A percentile compares a stretch with the other conserved stretches of the same genome.
Conservation (phyloP, 1,140 invertebrate genomes). For the Tetraneura akinire region DNA sequence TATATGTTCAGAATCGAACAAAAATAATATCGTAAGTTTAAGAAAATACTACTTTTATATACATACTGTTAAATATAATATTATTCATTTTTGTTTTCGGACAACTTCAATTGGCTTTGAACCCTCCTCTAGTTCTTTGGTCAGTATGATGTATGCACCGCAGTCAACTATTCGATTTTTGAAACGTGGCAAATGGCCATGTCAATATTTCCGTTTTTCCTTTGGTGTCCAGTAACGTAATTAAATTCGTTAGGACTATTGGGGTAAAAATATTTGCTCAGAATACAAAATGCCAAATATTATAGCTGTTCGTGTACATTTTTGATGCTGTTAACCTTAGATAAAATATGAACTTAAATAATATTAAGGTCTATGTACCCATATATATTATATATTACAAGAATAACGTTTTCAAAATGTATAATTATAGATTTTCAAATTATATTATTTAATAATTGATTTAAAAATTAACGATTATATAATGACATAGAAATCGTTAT, state of each 20-base stretch:
- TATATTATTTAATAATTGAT: too few species aligned
- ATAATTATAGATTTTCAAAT: too few species aligned
- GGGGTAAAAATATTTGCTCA: constrained; percentile 25
- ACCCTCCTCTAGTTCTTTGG: constrained; percentile 24
- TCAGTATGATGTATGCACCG: constrained; percentile 45
- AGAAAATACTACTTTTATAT: not conserved
- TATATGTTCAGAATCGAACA: too few species aligned
- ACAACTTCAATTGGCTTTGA: constrained; percentile 32
- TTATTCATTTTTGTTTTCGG: constrained; percentile 16
- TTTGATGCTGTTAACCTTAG: constrained; percentile 9
- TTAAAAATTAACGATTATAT: too few species aligned
- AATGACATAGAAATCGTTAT: too few species aligned
- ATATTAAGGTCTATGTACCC: not conserved
- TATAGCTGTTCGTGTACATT: constrained; percentile 11
- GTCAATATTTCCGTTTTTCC: constrained; percentile 50
- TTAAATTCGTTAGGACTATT: constrained; percentile 26
- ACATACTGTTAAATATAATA: not conserved
- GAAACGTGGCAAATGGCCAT: constrained; percentile 48
- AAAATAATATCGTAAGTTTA: too few species aligned
- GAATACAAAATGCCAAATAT: constrained; percentile 40
- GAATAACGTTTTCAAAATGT: too few species aligned
- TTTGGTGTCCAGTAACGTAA: constrained; percentile 50
- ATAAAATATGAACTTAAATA: constrained; percentile 1
- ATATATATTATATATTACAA: not conserved
- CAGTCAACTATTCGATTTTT: constrained; percentile 26